Evolutionary conservation across 2,113 vertebrate species (phyloP).

Genomic region (Glaucidium brasilianum): DNA sequence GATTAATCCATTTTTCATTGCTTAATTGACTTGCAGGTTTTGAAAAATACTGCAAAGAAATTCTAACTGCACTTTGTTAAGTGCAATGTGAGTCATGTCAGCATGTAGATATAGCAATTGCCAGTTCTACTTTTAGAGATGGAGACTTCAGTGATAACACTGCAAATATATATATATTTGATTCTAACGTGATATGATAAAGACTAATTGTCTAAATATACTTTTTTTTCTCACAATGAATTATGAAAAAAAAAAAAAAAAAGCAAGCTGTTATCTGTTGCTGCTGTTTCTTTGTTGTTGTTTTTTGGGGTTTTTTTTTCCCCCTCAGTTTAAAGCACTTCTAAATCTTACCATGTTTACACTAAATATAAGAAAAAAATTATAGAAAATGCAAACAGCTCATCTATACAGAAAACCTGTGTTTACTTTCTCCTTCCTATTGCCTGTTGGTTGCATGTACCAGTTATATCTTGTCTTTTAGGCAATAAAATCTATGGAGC

Average conservation of each 20-base stretch:
- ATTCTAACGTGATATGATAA: not conserved
- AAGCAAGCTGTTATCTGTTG: not conserved
- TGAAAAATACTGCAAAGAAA: not conserved
- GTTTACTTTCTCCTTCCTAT: not conserved
- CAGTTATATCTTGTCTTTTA: not conserved
- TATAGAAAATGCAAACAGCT: not conserved
- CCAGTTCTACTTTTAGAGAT: not conserved
- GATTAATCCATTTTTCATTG: not conserved
- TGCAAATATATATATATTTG: not conserved
- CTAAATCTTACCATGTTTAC: not conserved
- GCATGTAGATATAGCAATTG: not conserved
- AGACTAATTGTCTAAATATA: not conserved
- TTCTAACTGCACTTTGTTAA: not conserved
- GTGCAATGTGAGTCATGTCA: not conserved
- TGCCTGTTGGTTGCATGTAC: not conserved
- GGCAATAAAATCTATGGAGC: not conserved
- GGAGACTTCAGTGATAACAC: not conserved
- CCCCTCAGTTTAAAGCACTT: not conserved
- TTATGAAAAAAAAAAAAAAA: not conserved
- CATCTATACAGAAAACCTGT: not conserved
- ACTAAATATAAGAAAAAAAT: not conserved
- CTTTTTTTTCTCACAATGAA: not conserved
- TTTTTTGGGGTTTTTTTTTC: not conserved
- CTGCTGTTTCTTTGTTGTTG: rapidly evolving
- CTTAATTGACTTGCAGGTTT: not conserved